A percentile compares a stretch with the other conserved stretches of the same genome.
phyloP scores from a whole-genome alignment of 1,140 invertebrate genomes.

The Drosophila pseudoananassae region DNA sequence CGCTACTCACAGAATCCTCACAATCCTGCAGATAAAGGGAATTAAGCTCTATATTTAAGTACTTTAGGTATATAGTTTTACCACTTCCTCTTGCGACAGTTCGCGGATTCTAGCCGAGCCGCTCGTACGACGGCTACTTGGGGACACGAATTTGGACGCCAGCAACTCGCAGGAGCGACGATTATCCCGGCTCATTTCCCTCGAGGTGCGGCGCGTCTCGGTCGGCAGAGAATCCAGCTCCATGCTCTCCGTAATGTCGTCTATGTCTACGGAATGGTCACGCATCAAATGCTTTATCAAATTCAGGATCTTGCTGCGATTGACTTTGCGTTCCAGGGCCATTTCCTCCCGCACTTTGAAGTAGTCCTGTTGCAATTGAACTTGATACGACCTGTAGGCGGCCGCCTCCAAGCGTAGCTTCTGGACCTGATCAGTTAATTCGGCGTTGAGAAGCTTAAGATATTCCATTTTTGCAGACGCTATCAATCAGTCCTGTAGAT shows the following conservation, averaged over 20 bases:
- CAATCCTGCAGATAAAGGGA: too few relatives aligned
- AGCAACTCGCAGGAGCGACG: background rate
- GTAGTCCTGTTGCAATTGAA: constrained; percentile 25
- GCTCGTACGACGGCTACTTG: background rate
- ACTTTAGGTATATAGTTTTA: background rate
- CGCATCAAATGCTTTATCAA: background rate
- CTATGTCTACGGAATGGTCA: background rate
- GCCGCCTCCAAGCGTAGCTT: constrained; percentile 41
- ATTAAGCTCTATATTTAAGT: background rate
- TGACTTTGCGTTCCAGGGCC: background rate
- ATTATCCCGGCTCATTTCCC: background rate
- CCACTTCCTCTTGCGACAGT: background rate
- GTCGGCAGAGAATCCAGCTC: background rate
- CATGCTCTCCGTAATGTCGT: background rate
- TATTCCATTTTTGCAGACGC: constrained; percentile 24
- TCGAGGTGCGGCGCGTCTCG: background rate
- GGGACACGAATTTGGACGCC: background rate
- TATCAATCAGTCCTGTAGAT: background rate
- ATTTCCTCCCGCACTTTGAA: constrained; percentile 41
- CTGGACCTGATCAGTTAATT: constrained; percentile 52
- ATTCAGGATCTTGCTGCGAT: background rate
- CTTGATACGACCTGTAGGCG: constrained; percentile 10
- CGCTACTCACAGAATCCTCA: too few relatives aligned
- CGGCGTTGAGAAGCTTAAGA: constrained; percentile 54
- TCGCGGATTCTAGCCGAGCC: background rate